phyloP scores from a whole-genome alignment of 2,797 vertebrate species.

The Cirrhinus mrigala region DNA sequence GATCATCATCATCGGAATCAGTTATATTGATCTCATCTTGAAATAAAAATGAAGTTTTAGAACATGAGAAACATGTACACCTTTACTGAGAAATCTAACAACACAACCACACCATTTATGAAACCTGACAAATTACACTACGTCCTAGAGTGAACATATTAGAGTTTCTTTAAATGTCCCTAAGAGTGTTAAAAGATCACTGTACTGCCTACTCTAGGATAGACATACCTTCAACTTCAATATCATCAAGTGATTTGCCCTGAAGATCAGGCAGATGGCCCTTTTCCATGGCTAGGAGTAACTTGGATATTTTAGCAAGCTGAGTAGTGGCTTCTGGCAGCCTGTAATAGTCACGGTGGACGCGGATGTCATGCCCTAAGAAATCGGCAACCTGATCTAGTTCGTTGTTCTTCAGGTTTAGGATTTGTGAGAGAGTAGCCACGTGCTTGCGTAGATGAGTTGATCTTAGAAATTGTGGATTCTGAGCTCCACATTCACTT shows the following conservation, averaged over 20 bases:
- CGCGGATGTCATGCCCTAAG: background rate
- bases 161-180: background rate
- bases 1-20: background rate
- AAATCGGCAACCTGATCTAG: slow-evolving; percentile 54
- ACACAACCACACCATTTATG: background rate
- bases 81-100: background rate
- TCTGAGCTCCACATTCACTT: slow-evolving; percentile 45
- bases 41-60: background rate
- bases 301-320: slow-evolving; percentile 40
- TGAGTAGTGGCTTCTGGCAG: slow-evolving; percentile 47
- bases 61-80: background rate
- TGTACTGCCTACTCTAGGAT: background rate
- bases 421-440: slow-evolving; percentile 55
- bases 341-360: background rate
- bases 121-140: background rate
- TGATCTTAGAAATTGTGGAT: slow-evolving; percentile 48
- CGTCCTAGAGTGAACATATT: background rate
- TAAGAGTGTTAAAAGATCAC: background rate
- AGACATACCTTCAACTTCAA: slow-evolving; percentile 21
- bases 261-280: background rate
- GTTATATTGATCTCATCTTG: background rate
- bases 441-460: slow-evolving; percentile 53
- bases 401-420: slow-evolving; percentile 59
- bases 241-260: slow-evolving; percentile 19
- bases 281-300: slow-evolving; percentile 51